Base-by-base conservation (phyloP, 2,797 vertebrate genomes). In the Botia kubotai region DNA sequence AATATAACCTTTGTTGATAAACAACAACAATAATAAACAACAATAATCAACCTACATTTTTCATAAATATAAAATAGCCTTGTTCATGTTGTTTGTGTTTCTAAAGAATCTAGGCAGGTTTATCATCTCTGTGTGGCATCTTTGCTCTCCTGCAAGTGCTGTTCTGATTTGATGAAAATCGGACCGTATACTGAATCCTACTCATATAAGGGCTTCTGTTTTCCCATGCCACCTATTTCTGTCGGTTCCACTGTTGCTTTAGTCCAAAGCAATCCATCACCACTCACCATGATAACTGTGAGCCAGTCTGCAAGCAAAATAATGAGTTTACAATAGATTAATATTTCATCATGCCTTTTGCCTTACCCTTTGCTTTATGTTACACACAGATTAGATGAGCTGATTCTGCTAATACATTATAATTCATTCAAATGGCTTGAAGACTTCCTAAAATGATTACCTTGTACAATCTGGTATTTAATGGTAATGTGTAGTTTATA, bases 271-370 rank as follows among this genome's bases (percentile, higher is more conserved):
- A 87, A 93, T 93, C 92, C 90, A 91, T 92, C 93, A 91, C 70
- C 82, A 82, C 91, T 89, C 87, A 91, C 86, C 87, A 84, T 80
- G 87, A 82, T 90, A 84, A 60, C 84, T 86, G 83, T 63, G 89
- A 53, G 85, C 55, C 80, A 83, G 87, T 75, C 86, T 85, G 82
- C 83, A 73, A 55, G 84, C n/a, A 50, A 90, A 91, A 91, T 92
- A 92, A 93, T 90, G 90, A 91, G 89, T 87, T 86, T 89, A 91
- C 89, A 86, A 88, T 81, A 82, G 89, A 90, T 89, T 84, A 89
- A 92, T 92, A 90, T 92, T 89, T 92, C 87, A 88, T 80, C 48
- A 57, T 62, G 72, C 19, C 83, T 58, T 75, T 83, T 80, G 72
- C 86, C 80, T 82, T 86, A 82, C 82, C 77, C 83, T 79, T 69